Evolutionary conservation across 2,113 vertebrate species (phyloP).

Genomic region (Rhombomys opimus): DNA sequence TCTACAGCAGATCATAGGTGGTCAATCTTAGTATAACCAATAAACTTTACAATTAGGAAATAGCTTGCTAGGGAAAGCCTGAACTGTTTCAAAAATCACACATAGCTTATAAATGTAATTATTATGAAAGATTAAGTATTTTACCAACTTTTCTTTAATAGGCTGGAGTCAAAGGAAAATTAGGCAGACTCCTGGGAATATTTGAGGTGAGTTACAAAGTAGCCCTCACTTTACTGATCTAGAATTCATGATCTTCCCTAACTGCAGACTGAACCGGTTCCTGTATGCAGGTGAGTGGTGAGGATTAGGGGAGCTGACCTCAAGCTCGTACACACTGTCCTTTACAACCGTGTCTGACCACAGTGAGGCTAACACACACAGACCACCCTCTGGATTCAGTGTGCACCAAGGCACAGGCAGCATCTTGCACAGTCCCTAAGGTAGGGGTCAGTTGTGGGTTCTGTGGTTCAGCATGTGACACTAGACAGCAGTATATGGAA

Average conservation of each 20-base stretch:
- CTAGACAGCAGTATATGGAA: not conserved
- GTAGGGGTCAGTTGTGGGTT: not conserved
- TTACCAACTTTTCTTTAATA: conserved; percentile 82
- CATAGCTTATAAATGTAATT: not conserved
- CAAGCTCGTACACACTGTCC: not conserved
- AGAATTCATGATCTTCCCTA: conserved; percentile 6
- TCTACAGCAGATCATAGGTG: not conserved
- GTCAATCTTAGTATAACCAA: not conserved
- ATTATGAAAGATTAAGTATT: conserved; percentile 25
- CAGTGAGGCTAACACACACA: not conserved
- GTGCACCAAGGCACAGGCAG: not conserved
- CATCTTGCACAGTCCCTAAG: not conserved
- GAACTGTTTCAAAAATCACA: not conserved
- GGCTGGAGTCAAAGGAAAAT: conserved; percentile 98
- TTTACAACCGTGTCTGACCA: not conserved
- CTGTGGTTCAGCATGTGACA: not conserved
- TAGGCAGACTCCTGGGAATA: conserved; percentile 96
- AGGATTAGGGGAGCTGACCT: not conserved
- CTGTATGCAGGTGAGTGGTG: not conserved
- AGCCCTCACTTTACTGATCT: conserved; percentile 1
- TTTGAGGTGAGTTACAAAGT: conserved; percentile 95
- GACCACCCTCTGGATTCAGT: not conserved
- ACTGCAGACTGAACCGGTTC: not conserved
- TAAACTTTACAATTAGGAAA: not conserved
- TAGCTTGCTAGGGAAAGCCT: not conserved